phyloP scores from a whole-genome alignment of 2,888 invertebrate genomes.

The Patella pellucida region DNA sequence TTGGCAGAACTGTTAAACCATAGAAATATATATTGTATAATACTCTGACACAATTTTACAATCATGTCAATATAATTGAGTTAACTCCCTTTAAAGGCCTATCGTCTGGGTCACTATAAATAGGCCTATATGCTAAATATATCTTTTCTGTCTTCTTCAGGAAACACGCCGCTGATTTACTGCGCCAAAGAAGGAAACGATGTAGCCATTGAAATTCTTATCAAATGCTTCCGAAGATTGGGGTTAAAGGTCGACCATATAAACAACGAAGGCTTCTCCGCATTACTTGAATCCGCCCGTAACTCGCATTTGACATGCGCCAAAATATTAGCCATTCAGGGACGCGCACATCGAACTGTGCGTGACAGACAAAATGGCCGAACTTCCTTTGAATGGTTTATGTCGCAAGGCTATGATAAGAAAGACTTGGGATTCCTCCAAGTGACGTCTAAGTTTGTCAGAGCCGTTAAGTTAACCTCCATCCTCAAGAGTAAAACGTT shows the following conservation, averaged over 20 bases:
- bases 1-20: too few relatives aligned
- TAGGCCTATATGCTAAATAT: too few relatives aligned
- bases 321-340: constrained; percentile 62
- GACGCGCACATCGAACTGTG: constrained; percentile 57
- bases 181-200: constrained; percentile 66
- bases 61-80: too few relatives aligned
- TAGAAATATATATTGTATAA: too few relatives aligned
- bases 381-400: constrained; percentile 64
- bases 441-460: constrained; percentile 32
- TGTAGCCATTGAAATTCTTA: constrained; percentile 62
- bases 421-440: constrained; percentile 51
- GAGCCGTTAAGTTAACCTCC: constrained; percentile 38
- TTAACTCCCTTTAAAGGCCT: too few relatives aligned
- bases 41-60: too few relatives aligned
- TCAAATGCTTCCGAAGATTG: constrained; percentile 64
- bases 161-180: constrained; percentile 66
- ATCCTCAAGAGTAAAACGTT: constrained; percentile 10
- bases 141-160: constrained; percentile 40
- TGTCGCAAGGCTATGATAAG: constrained; percentile 56
- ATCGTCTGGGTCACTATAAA: too few relatives aligned
- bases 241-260: constrained; percentile 64
- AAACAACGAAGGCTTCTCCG: constrained; percentile 65
- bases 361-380: constrained; percentile 54
- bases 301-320: constrained; percentile 64
- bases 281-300: constrained; percentile 64